Conservation (phyloP, 23 tunicate species). For the Corella eumyota region DNA sequence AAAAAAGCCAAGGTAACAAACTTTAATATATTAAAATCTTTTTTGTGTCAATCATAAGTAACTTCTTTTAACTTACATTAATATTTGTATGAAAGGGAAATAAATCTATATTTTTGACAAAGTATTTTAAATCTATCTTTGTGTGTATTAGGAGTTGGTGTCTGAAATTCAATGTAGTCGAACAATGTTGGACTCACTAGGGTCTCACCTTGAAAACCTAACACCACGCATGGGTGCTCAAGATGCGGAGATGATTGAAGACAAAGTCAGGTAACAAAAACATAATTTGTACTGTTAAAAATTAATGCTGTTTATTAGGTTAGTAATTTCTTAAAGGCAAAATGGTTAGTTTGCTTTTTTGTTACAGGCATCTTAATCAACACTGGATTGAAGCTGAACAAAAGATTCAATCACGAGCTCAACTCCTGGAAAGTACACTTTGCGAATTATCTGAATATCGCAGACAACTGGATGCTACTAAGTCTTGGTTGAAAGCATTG, state of each 20-base stretch:
- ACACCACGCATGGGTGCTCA: slow-evolving; percentile 61
- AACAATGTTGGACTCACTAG: slow-evolving; percentile 27
- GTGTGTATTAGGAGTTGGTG: slow-evolving; percentile 18
- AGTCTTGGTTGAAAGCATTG: slow-evolving; percentile 29
- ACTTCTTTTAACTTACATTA: too few relatives aligned
- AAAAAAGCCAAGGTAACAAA: slow-evolving; percentile 46
- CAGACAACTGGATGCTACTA: slow-evolving; percentile 40
- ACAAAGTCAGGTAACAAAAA: slow-evolving; percentile 51
- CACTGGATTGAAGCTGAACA: slow-evolving; percentile 81
- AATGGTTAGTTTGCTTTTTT: too few relatives aligned
- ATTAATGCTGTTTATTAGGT: too few relatives aligned
- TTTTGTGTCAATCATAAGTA: too few relatives aligned
- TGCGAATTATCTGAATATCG: slow-evolving; percentile 37
- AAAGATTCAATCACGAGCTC: slow-evolving; percentile 58
- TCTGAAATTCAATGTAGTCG: slow-evolving; percentile 26
- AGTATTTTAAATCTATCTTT: background rate
- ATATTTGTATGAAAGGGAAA: too few relatives aligned
- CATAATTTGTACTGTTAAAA: too few relatives aligned
- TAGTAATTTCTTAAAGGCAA: too few relatives aligned
- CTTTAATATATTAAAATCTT: too few relatives aligned
- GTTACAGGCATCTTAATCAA: slow-evolving; percentile 47
- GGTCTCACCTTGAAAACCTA: slow-evolving; percentile 22
- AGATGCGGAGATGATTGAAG: slow-evolving; percentile 65
- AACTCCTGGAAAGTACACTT: slow-evolving; percentile 40
- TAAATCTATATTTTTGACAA: too few relatives aligned